Evolutionary conservation across 2,113 vertebrate species (phyloP), one percentile per base, ranked within the genome.

Genomic region (Calyptomena viridis): DNA sequence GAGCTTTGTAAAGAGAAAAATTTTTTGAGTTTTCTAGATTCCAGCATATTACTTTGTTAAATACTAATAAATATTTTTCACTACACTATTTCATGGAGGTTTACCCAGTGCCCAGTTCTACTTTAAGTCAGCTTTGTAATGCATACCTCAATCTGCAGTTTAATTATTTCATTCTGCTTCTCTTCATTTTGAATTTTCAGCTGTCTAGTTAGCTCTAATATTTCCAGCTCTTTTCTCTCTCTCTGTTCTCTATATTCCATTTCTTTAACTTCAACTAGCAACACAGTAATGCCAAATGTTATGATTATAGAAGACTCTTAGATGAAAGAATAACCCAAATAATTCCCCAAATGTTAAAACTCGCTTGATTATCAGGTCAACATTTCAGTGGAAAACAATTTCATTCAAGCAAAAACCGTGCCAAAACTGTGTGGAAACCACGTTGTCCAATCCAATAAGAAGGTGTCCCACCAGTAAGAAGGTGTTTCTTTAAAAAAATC

Each of bases 131-230:
- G 10, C 23, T 77, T 83, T 84, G 18, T 55, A 94, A 76, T 13
- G 44, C 77, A 46, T 97, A 99, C 99, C 98, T 99, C 99, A 97
- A 99, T 98, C 74, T 99, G 98, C 66, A 99, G 86, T 97, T 98
- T 99, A 47, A 99, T 96, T 27, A 99, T 97, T 96, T 99, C 98
- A 60, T 97, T 99, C 97, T 99, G 98, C 58, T 98, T 99, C 96
- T 99, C 98, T 88, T 98, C 98, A 91, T 99, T 98, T 95, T 99
- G 98, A 71, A 97, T 98, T 96, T 93, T 98, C 92, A 99, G 95
- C 90, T 97, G 98, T 89, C 33, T 97, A 64, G 96, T 99, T 97
- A 99, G 95, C 72, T 98, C 98, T 83, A 98, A 84, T 97, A 99
- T 94, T 84, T 98, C 97, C 37, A 95, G 14, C 49, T 99, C 98